Evolutionary conservation across 2,888 invertebrate genomes (phyloP), one percentile per base, ranked within the genome.

Genomic region (Agonopterix heracliana): DNA sequence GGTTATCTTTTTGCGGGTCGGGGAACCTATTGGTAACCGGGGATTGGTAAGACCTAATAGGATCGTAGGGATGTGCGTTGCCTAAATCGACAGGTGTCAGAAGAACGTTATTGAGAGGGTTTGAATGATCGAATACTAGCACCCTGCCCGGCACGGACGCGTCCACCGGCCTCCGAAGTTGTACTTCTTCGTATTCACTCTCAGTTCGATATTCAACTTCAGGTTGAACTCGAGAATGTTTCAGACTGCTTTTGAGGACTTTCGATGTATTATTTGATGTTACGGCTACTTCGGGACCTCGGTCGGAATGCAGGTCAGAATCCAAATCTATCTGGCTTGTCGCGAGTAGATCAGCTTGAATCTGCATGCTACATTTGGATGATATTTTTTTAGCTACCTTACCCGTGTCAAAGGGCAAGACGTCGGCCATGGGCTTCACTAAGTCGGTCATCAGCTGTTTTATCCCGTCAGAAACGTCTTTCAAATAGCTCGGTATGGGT

Each of bases 361-460:
- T 63, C 46, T 84, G 71, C 0, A 63, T 76, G 49, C 76, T 81
- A 43, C 68, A 64, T 0, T 68, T 74, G 0, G 81, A 76, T 0
- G 63, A 50, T 4, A 9, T 38, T 11, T 38, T n/a, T 1, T 38
- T 50, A 56, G 0, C 59, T 0, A 1, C 36, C 17, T 52, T 3
- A 7, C 26, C 42, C 0, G n/a, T n/a, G 0, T 68, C 68, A 34
- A 71, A 78, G 0, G 80, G 78, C 34, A 71, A 7, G 0, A 57
- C 55, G 26, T 85, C 83, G 0, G 68, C 62, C 45, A 69, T 66
- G 0, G 88, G 88, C 49, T 88, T 86, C 0, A 82, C 77, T 14
- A 87, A 59, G 57, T 88, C 88, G 1, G 63, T 56, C 83, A 87
- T 84, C 1, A 87, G 58, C 1, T 74, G 70, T 47, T 88, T 87